Conservation (phyloP, 2,797 vertebrate species). For the Sebastes kiyomatsui region DNA sequence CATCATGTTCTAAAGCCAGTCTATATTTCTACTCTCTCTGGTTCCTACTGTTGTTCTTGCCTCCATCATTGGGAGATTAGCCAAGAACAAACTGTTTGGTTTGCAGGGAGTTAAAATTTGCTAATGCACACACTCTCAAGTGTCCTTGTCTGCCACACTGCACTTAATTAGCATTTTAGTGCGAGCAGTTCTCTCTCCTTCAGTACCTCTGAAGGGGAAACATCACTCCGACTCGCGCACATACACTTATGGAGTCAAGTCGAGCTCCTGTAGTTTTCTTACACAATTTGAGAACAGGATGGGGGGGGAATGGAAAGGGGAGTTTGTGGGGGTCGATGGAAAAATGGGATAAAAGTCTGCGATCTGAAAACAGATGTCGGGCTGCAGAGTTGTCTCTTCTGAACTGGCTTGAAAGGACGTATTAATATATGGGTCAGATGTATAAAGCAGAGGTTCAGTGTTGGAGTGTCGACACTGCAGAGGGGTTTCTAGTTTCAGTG, state of each 20-base stretch:
- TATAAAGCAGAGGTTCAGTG: conserved; percentile 72
- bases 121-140: conserved; percentile 78
- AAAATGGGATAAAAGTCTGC: conserved; percentile 75
- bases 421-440: conserved; percentile 80
- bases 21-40: conserved; percentile 38
- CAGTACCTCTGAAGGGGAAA: conserved; percentile 76
- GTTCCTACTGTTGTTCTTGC: conserved; percentile 56
- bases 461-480: conserved; percentile 57
- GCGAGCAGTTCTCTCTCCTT: conserved; percentile 74
- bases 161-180: conserved; percentile 82
- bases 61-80: conserved; percentile 68
- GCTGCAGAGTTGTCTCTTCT: conserved; percentile 66
- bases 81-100: conserved; percentile 76
- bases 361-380: conserved; percentile 81
- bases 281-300: conserved; percentile 56
- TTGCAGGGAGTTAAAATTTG: conserved; percentile 76
- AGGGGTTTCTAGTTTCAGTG: conserved; percentile 69
- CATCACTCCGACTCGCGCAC: conserved; percentile 60
- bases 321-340: conserved; percentile 67
- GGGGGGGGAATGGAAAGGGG: conserved; percentile 47
- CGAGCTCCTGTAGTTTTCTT: conserved; percentile 64
- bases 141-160: conserved; percentile 79
- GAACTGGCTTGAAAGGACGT: conserved; percentile 64
- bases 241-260: conserved; percentile 57
- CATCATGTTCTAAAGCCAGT: conserved; percentile 19